Conservation (phyloP, 2,888 invertebrate genomes). For the Silvanus unidentatus region DNA sequence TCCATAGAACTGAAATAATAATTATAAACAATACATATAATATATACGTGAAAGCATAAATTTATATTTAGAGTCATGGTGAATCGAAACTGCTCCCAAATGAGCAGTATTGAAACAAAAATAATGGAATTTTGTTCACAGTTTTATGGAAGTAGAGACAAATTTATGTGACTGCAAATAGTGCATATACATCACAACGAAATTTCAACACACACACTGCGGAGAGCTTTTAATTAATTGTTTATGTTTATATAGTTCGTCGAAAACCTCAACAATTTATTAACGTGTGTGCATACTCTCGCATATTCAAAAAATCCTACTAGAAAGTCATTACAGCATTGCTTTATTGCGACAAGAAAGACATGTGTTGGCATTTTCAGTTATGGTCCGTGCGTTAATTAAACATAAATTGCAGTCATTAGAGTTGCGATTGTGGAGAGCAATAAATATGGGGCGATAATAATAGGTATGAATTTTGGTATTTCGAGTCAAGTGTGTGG, state of each 20-base stretch:
- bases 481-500: too few relatives aligned
- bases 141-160: conserved; percentile 26
- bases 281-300: conserved; percentile 9
- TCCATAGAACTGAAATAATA: too few relatives aligned
- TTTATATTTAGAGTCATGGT: conserved; percentile 13
- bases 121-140: conserved; percentile 22
- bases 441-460: too few relatives aligned
- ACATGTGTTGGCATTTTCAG: too few relatives aligned
- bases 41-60: not conserved
- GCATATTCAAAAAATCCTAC: not conserved
- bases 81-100: conserved; percentile 19
- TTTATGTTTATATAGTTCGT: conserved; percentile 29
- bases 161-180: conserved; percentile 26
- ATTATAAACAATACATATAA: too few relatives aligned
- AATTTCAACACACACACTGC: conserved; percentile 24
- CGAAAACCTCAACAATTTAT: conserved; percentile 26
- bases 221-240: conserved; percentile 27
- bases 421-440: too few relatives aligned
- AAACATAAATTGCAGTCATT: too few relatives aligned
- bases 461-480: too few relatives aligned
- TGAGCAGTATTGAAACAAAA: conserved; percentile 25
- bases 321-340: conserved; percentile 6
- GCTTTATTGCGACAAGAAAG: not conserved
- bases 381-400: too few relatives aligned
- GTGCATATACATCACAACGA: conserved; percentile 21